Conservation (phyloP, 2,888 invertebrate species). For the Marasmarcha lunaedactyla region DNA sequence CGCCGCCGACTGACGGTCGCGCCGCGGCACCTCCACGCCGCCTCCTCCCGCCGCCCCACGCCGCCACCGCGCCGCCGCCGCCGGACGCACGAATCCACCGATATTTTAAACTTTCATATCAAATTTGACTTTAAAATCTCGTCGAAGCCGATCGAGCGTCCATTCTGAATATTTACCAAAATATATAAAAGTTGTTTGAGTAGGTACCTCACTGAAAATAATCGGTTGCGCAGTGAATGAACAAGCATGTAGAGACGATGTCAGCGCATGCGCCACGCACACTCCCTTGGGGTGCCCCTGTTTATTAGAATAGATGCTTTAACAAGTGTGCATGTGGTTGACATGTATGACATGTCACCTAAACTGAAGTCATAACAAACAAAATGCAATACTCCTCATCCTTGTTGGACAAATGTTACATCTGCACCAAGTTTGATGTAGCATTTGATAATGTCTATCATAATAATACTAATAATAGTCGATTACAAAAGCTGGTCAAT, state of each 20-base stretch:
- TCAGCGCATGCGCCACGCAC: slow-evolving; percentile 60
- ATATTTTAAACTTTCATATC: slow-evolving; percentile 59
- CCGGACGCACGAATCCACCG: slow-evolving; percentile 30
- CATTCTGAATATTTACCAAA: slow-evolving; percentile 49
- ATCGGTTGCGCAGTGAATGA: slow-evolving; percentile 61
- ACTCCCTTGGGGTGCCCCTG: slow-evolving; percentile 30
- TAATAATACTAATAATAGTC: too few species aligned
- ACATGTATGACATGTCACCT: slow-evolving; percentile 1
- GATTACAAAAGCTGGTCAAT: too few species aligned
- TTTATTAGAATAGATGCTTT: slow-evolving; percentile 25
- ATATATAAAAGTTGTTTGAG: slow-evolving; percentile 41
- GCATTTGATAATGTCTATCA: too few species aligned
- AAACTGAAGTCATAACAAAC: slow-evolving; percentile 10
- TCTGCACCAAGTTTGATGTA: not conserved
- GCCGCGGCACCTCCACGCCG: slow-evolving; percentile 43
- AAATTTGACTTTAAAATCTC: slow-evolving; percentile 64
- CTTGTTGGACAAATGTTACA: too few species aligned
- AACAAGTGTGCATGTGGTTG: slow-evolving; percentile 20
- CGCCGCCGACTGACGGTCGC: slow-evolving; percentile 67
- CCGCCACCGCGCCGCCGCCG: slow-evolving; percentile 14
- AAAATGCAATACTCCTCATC: too few species aligned
- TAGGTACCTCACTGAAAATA: slow-evolving; percentile 31
- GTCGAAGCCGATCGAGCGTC: slow-evolving; percentile 35
- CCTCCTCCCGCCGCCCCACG: slow-evolving; percentile 21
- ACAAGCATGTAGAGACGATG: slow-evolving; percentile 37